phyloP scores from a whole-genome alignment of 1,140 invertebrate species.

The Drosophila nebulosa region DNA sequence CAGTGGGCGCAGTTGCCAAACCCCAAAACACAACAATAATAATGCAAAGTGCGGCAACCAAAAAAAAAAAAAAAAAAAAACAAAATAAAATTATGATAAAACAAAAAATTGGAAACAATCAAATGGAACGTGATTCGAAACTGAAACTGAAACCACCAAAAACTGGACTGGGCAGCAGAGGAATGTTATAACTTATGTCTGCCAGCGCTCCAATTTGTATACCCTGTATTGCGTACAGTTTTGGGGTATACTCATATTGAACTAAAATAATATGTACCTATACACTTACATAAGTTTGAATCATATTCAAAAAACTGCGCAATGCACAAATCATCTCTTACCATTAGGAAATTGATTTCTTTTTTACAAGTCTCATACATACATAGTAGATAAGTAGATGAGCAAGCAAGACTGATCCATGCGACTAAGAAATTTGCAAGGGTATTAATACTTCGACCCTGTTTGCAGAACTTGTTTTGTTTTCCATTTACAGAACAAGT shows the following conservation, averaged over 20 bases:
- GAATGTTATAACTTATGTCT: slow-evolving; percentile 39
- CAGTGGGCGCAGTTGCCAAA: slow-evolving; percentile 67
- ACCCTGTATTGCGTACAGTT: neutral
- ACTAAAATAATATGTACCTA: no score
- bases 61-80: slow-evolving; percentile 35
- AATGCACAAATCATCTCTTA: no score
- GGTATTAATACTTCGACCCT: neutral
- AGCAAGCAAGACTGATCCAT: no score
- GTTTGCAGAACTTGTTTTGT: neutral
- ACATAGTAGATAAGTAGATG: no score
- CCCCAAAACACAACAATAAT: slow-evolving; percentile 47
- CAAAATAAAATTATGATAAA: slow-evolving; percentile 45
- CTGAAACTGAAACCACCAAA: slow-evolving; percentile 34
- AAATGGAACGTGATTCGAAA: slow-evolving; percentile 60
- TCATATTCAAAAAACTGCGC: no score
- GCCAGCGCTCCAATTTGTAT: slow-evolving; percentile 52
- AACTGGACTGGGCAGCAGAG: slow-evolving; percentile 47
- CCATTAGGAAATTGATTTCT: no score
- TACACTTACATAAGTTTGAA: no score
- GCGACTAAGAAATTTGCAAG: neutral
- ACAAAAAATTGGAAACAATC: slow-evolving; percentile 51
- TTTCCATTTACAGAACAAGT: slow-evolving; percentile 53
- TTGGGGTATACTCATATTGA: neutral
- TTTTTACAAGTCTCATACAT: no score
- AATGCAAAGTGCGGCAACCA: slow-evolving; percentile 65